Evolutionary conservation across 1,140 invertebrate species (phyloP), one percentile per base, ranked within the genome.

Genomic region (Philopotamus ludificatus): DNA sequence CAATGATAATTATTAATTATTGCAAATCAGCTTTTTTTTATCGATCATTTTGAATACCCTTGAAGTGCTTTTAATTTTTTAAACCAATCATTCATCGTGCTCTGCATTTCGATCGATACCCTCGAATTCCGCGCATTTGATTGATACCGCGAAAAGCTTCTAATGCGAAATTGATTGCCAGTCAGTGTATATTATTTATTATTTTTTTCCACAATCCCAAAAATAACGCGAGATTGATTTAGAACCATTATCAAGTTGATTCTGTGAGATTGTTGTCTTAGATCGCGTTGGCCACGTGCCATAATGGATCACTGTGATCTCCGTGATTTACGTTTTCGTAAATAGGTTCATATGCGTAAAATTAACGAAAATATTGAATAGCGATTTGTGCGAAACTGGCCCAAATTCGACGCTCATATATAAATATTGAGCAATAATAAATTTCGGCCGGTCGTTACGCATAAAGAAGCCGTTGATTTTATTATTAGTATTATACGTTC

Each of bases 301-400:
- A 47, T 47, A 47, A 47, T 47, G 44, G 18, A 47, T 47, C 44
- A 16, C 44, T 47, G 44, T 47, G 44, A 47, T 47, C 44, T 47
- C 10, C 18, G 4, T 47, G 44, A 47, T 47, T 47, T 47, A 47
- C 18, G 44, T 16, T 16, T 47, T 47, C 44, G 44, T 20, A 47
- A 47, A 47, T 20, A 20, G 44, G 44, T 34, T 34, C 28, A 12
- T n/a, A n/a, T 12, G 28, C 28, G 28, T 34, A 34, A 34, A 34
- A 7, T 34, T 34, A 7, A 34, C 28, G 28, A 4, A 34, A 34
- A 34, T 34, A 34, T 34, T 34, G 28, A 34, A 34, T 34, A 34
- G 12, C 28, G 12, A 4, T 34, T 34, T 34, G 4, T 34, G 12
- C 28, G 4, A 7, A 34, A 34, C 28, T 12, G 28, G 28, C 4